Percentiles rank a stretch among this genome's conserved stretches.
These are phyloP conservation scores for Psettodes erumei DNA, from an alignment of 2,113 vertebrate species.

Conservation along the genomic window DNA sequence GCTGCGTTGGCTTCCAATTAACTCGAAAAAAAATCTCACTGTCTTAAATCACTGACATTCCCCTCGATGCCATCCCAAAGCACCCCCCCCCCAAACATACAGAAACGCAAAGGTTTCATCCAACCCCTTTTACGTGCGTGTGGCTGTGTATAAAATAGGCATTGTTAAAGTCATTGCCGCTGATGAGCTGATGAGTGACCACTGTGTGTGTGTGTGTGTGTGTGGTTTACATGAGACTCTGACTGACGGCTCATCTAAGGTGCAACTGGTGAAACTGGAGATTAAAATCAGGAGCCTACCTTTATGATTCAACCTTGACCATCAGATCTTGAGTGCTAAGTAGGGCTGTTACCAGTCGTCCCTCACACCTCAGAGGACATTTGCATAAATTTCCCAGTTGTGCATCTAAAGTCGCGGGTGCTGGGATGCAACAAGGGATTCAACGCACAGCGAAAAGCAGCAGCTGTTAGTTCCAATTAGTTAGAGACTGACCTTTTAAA, in stretches of 20 bases:
- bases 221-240: neutral
- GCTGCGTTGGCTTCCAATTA: slow-evolving; percentile 65
- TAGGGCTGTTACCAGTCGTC: no score
- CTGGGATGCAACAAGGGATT: neutral
- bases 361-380: no score
- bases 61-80: slow-evolving; percentile 21
- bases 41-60: slow-evolving; percentile 50
- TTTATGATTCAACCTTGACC: no score
- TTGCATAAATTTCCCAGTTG: neutral
- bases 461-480: neutral
- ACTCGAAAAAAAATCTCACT: slow-evolving; percentile 37
- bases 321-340: no score
- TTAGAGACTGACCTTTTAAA: neutral
- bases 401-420: neutral
- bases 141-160: neutral
- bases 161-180: neutral
- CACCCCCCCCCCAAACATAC: neutral
- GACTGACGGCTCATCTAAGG: neutral
- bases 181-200: no score
- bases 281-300: neutral
- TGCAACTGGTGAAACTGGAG: neutral
- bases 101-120: slow-evolving; percentile 18
- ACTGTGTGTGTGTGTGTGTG: no score
- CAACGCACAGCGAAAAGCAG: neutral
- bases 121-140: neutral